A percentile compares a stretch with the other conserved stretches of the same genome.
phyloP scores from a whole-genome alignment of 2,888 invertebrate species.

The Phyto melanocephala region DNA sequence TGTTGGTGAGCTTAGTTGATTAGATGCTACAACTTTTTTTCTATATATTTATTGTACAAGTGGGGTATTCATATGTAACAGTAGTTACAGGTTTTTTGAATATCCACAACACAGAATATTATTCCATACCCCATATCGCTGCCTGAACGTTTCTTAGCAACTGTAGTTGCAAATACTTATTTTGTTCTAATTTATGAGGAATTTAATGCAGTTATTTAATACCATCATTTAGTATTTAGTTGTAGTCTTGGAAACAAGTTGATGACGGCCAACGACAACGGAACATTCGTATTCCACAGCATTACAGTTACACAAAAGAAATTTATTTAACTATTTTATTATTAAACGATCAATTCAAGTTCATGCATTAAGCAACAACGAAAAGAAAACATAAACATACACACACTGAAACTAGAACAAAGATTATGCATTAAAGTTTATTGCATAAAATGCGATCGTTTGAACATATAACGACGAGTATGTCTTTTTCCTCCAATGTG shows the following conservation, averaged over 20 bases:
- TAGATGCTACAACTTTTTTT: slow-evolving; percentile 26
- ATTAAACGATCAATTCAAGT: slow-evolving; percentile 48
- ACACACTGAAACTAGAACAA: slow-evolving; percentile 17
- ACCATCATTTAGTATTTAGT: slow-evolving; percentile 54
- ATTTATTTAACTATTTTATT: slow-evolving; percentile 60
- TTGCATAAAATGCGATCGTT: slow-evolving; percentile 11
- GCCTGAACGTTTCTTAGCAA: background rate
- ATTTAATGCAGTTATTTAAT: slow-evolving; percentile 65
- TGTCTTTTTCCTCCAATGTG: background rate
- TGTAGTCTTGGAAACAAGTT: slow-evolving; percentile 47
- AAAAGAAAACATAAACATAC: background rate
- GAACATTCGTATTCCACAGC: background rate
- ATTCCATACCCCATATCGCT: background rate
- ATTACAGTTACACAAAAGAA: slow-evolving; percentile 12
- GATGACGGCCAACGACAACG: slow-evolving; percentile 39
- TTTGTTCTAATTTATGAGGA: slow-evolving; percentile 63
- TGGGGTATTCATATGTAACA: slow-evolving; percentile 62
- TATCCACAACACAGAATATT: background rate
- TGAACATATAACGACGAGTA: background rate
- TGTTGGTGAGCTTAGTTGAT: slow-evolving; percentile 42
- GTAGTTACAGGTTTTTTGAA: slow-evolving; percentile 62
- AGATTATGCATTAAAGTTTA: slow-evolving; percentile 25
- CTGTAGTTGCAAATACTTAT: slow-evolving; percentile 14
- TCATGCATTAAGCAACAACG: slow-evolving; percentile 31
- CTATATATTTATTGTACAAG: background rate